Percentiles rank a stretch among this genome's conserved stretches.
phyloP scores from a whole-genome alignment of 1,140 invertebrate species.

The Drosophila leontia region DNA sequence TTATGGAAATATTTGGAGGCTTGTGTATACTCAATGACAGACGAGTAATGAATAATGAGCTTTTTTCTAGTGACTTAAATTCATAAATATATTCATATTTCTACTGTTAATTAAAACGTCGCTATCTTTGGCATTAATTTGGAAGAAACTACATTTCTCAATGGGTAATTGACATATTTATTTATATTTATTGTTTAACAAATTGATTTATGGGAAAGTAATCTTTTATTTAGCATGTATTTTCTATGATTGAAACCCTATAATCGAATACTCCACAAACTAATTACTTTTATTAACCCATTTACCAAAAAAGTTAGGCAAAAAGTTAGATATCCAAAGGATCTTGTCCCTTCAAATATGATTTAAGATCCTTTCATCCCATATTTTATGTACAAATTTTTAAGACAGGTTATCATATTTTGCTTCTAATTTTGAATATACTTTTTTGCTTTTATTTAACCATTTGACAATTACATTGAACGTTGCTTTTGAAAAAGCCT shows the following conservation, averaged over 20 bases:
- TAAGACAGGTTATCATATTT: not conserved
- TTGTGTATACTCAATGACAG: not conserved
- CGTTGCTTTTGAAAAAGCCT: too few species aligned
- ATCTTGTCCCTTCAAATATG: too few species aligned
- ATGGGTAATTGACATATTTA: not conserved
- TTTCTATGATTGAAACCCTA: not conserved
- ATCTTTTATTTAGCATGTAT: not conserved
- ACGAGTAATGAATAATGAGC: not conserved
- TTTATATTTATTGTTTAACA: not conserved
- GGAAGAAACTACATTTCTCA: not conserved
- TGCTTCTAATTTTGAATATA: not conserved
- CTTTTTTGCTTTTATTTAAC: not conserved
- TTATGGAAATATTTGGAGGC: not conserved
- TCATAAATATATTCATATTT: not conserved
- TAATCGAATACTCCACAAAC: too few species aligned
- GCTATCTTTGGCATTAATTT: not conserved
- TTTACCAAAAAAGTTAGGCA: too few species aligned
- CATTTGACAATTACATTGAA: conserved; percentile 13
- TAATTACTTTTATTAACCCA: too few species aligned
- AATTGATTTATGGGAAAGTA: not conserved
- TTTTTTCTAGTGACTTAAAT: conserved; percentile 3
- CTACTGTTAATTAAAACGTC: not conserved
- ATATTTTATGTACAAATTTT: not conserved
- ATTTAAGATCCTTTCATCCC: not conserved
- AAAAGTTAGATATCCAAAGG: too few species aligned